These are phyloP conservation scores for Adelges cooleyi DNA, from an alignment of 1,140 invertebrate species.

Conservation along the genomic window DNA sequence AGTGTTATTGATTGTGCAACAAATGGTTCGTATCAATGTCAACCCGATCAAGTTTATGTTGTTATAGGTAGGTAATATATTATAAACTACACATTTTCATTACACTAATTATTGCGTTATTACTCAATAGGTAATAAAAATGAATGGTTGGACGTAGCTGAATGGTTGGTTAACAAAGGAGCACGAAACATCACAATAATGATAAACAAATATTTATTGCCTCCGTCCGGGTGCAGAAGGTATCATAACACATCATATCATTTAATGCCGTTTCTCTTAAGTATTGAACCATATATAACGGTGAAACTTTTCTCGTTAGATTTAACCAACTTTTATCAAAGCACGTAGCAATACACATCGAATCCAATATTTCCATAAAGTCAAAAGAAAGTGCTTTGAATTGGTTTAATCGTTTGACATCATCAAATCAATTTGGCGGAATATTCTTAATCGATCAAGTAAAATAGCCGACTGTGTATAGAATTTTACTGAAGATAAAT, in stretches of 20 bases:
- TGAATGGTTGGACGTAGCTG: constrained; percentile 30
- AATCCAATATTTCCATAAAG: not conserved
- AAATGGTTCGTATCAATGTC: not conserved
- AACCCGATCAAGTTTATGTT: not conserved
- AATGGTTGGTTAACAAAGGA: constrained; percentile 30
- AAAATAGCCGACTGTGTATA: not conserved
- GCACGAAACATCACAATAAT: constrained; percentile 25
- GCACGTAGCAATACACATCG: not conserved
- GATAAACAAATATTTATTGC: not conserved
- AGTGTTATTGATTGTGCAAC: not conserved
- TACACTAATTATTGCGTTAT: not conserved
- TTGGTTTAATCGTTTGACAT: not conserved
- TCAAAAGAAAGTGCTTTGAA: not conserved
- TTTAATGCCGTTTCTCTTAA: no score
- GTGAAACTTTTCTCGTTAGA: not conserved
- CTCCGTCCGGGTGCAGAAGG: not conserved
- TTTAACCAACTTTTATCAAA: not conserved
- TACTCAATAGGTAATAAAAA: not conserved
- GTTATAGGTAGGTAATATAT: not conserved
- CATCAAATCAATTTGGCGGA: not conserved
- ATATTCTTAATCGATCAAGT: constrained; percentile 8
- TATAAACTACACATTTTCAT: not conserved
- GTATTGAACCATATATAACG: no score
- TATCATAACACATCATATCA: no score
- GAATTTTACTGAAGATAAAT: not conserved